Conservation (phyloP, 1,140 invertebrate genomes). For the Rhopalosiphum maidis region DNA sequence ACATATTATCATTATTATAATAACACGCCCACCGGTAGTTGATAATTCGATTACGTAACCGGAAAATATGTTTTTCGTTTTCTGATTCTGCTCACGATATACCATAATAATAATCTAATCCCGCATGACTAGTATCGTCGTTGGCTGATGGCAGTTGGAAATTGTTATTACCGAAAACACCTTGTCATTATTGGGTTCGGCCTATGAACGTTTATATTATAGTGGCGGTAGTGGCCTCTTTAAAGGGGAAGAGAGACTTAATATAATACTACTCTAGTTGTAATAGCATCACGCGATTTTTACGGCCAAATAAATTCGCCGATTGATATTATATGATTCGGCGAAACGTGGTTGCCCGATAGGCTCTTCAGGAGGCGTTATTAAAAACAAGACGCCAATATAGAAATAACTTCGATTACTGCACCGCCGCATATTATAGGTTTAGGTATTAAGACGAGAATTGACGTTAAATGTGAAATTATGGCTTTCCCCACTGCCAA, state of each 20-base stretch:
- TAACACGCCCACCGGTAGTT: not conserved
- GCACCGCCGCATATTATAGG: not conserved
- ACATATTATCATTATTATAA: not conserved
- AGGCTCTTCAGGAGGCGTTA: not conserved
- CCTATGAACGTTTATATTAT: not conserved
- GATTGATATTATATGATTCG: not conserved
- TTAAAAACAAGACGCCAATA: not conserved
- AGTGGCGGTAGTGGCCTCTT: not conserved
- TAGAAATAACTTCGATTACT: conserved; percentile 18
- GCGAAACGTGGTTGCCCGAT: not conserved
- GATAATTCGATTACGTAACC: not conserved
- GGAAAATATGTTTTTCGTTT: not conserved
- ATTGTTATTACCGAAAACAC: conserved; percentile 20
- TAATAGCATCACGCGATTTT: not conserved
- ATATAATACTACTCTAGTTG: not conserved
- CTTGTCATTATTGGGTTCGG: conserved; percentile 15
- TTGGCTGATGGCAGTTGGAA: not conserved
- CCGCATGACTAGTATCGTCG: not conserved
- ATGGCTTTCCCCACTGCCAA: not conserved
- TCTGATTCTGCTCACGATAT: not conserved
- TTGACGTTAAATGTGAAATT: not conserved
- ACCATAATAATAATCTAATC: not conserved
- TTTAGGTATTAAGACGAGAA: not conserved
- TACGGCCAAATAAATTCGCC: not conserved
- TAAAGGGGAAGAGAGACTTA: not conserved